phyloP scores from a whole-genome alignment of 2,113 vertebrate genomes.

The Potamarius usumacintae region DNA sequence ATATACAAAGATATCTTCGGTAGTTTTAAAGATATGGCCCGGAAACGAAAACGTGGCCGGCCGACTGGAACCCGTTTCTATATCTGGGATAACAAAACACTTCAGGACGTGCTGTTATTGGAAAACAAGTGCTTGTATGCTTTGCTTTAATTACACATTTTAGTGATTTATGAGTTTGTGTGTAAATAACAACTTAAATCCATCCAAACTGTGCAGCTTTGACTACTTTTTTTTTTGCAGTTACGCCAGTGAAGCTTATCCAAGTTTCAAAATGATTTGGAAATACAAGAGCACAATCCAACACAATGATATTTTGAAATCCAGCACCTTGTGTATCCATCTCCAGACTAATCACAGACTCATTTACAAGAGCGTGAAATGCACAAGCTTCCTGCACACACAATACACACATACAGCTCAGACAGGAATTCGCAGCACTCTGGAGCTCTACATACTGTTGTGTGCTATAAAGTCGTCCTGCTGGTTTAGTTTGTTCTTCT shows the following conservation, averaged over 20 bases:
- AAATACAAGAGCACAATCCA: neutral
- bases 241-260: neutral
- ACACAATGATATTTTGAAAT: neutral
- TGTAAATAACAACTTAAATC: neutral
- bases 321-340: no score
- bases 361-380: neutral
- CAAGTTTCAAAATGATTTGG: no score
- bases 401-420: neutral
- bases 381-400: neutral
- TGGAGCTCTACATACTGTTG: neutral
- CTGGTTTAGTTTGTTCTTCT: conserved; percentile 21
- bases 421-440: neutral
- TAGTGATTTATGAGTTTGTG: no score
- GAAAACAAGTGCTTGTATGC: neutral
- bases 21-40: no score
- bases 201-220: neutral
- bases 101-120: neutral
- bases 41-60: no score
- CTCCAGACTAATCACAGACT: neutral
- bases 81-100: no score
- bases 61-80: no score
- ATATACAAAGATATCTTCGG: no score
- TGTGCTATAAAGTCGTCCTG: neutral
- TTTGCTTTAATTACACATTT: neutral
- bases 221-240: neutral